Evolutionary conservation across 2,113 vertebrate species (phyloP).

Genomic region (Syngnathus scovelli): DNA sequence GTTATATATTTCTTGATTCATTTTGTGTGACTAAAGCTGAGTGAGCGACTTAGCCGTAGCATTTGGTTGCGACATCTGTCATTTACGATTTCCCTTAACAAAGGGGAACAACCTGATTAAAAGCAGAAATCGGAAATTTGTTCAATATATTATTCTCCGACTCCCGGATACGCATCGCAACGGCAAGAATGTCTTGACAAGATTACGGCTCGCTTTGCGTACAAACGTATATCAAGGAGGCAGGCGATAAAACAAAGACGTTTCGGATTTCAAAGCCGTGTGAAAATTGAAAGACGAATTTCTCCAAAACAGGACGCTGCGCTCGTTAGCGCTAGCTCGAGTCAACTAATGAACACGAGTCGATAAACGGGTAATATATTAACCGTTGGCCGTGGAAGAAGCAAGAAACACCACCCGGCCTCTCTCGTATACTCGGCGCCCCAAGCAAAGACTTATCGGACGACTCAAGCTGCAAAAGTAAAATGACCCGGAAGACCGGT

Average conservation of each 20-base stretch:
- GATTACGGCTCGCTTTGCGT: neutral
- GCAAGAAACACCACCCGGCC: slow-evolving; percentile 14
- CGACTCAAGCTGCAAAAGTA: slow-evolving; percentile 57
- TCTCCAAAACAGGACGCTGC: slow-evolving; percentile 13
- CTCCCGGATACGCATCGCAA: neutral
- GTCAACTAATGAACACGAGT: slow-evolving; percentile 20
- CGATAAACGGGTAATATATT: slow-evolving; percentile 41
- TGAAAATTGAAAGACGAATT: slow-evolving; percentile 22
- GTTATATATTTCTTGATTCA: too few species aligned
- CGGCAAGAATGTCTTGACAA: neutral
- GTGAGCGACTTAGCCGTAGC: too few species aligned
- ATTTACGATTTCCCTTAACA: too few species aligned
- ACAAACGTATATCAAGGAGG: slow-evolving; percentile 1
- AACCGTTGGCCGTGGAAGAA: slow-evolving; percentile 7
- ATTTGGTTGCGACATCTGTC: too few species aligned
- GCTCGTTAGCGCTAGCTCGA: slow-evolving; percentile 19
- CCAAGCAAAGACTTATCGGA: slow-evolving; percentile 57
- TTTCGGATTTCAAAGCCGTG: slow-evolving; percentile 18
- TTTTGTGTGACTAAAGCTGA: too few species aligned
- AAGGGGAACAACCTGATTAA: neutral
- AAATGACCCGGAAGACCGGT: slow-evolving; percentile 56
- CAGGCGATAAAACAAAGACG: neutral
- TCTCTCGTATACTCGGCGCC: slow-evolving; percentile 7
- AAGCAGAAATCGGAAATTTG: neutral
- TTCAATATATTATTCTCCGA: neutral